Evolutionary conservation across 2,888 invertebrate genomes (phyloP).

Genomic region (Apocheima hispidaria): DNA sequence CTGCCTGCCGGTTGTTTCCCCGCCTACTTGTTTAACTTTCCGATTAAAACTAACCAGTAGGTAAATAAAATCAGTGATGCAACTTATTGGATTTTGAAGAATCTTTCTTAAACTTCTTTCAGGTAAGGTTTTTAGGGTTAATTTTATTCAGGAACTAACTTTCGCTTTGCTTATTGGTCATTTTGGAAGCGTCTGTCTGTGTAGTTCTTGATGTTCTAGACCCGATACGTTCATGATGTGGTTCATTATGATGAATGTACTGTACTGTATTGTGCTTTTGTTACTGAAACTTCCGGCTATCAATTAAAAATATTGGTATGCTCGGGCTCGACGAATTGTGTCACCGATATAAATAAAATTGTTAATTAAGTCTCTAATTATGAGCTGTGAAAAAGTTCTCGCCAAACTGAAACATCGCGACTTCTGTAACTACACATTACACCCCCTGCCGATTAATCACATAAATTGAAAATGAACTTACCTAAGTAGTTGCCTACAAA

Average conservation of each 20-base stretch:
- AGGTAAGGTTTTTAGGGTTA: slow-evolving; percentile 12
- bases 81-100: slow-evolving; percentile 8
- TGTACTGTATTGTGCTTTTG: background rate
- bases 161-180: background rate
- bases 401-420: no score
- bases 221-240: background rate
- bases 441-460: no score
- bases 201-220: background rate
- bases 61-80: slow-evolving; percentile 17
- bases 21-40: slow-evolving; percentile 19
- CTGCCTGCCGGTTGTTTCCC: background rate
- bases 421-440: no score
- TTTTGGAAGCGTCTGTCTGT: slow-evolving; percentile 1
- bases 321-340: background rate
- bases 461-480: no score
- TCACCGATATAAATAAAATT: background rate
- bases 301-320: background rate
- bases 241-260: background rate
- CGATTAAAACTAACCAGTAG: slow-evolving; percentile 20
- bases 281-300: slow-evolving; percentile 6
- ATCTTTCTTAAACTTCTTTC: background rate
- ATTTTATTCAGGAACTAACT: slow-evolving; percentile 1
- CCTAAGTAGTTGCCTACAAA: no score
- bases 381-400: no score
- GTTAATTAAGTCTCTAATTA: background rate